A percentile compares a stretch with the other conserved stretches of the same genome.
Conservation (phyloP, 2,888 invertebrate genomes). For the Hesperia comma region DNA sequence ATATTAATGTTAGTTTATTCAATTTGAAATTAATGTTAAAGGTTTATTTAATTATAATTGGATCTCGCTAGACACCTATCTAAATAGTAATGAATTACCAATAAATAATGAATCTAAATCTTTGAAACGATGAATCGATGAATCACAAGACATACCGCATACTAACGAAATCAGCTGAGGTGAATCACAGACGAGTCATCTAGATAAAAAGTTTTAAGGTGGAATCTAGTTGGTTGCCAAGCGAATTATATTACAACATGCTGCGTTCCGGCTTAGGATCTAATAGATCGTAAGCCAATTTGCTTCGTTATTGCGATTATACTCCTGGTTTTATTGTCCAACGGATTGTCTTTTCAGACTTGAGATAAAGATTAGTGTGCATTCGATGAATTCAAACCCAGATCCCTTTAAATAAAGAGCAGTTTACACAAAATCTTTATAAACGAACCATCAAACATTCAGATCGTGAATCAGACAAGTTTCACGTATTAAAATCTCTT, state of each 20-base stretch:
- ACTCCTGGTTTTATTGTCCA: too few species aligned
- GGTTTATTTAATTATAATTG: too few species aligned
- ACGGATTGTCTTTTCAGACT: too few species aligned
- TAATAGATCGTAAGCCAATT: too few species aligned
- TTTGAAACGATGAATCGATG: not conserved
- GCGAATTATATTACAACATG: too few species aligned
- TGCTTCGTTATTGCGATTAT: too few species aligned
- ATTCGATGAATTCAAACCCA: not conserved
- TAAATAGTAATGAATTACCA: not conserved
- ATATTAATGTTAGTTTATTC: too few species aligned
- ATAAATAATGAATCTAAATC: not conserved
- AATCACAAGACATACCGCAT: constrained; percentile 24
- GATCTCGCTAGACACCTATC: too few species aligned
- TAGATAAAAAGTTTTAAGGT: constrained; percentile 50
- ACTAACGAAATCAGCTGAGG: constrained; percentile 45
- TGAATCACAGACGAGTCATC: constrained; percentile 64
- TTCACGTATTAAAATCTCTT: not conserved
- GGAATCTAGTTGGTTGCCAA: not conserved
- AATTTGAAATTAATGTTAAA: too few species aligned
- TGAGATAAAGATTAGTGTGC: too few species aligned
- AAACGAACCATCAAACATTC: not conserved
- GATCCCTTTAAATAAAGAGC: not conserved
- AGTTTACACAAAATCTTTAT: not conserved
- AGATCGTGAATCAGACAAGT: constrained; percentile 1
- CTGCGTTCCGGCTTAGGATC: too few species aligned